Conservation (phyloP, 2,797 vertebrate genomes). For the Jordanella pulchra region DNA sequence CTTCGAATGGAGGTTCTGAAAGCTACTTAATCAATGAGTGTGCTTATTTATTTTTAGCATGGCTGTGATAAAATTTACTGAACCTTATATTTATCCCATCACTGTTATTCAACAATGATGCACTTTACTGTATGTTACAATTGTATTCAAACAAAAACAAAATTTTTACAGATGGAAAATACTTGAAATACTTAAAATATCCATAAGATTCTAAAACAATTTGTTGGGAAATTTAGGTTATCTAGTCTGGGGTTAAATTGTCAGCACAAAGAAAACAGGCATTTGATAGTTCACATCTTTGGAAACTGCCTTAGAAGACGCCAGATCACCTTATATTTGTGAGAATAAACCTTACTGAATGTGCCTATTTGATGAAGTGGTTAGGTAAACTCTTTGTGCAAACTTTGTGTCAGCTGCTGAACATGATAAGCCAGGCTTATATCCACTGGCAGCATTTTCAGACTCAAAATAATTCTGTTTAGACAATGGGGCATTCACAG, state of each 20-base stretch:
- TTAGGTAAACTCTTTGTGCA: conserved; percentile 43
- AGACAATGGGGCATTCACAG: conserved; percentile 51
- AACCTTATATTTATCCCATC: too few species aligned
- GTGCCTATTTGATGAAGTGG: conserved; percentile 38
- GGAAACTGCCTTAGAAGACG: neutral
- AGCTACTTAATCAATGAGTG: neutral
- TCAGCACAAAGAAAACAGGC: conserved; percentile 35
- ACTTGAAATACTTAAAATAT: conserved; percentile 3
- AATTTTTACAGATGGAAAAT: conserved; percentile 19
- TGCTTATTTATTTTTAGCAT: neutral
- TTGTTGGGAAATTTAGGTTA: conserved; percentile 24
- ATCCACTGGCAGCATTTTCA: conserved; percentile 42
- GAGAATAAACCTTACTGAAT: conserved; percentile 9
- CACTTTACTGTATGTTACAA: neutral
- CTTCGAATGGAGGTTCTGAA: neutral
- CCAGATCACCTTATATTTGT: conserved; percentile 25
- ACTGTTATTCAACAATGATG: neutral
- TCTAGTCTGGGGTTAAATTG: conserved; percentile 39
- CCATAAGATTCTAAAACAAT: neutral
- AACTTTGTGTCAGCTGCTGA: conserved; percentile 54
- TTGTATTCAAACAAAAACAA: too few species aligned
- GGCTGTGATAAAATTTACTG: neutral
- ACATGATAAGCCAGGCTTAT: conserved; percentile 57
- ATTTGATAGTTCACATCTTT: conserved; percentile 6
- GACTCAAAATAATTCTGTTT: conserved; percentile 63